phyloP scores from a whole-genome alignment of 2,113 vertebrate genomes.

The Leptodactylus fuscus region DNA sequence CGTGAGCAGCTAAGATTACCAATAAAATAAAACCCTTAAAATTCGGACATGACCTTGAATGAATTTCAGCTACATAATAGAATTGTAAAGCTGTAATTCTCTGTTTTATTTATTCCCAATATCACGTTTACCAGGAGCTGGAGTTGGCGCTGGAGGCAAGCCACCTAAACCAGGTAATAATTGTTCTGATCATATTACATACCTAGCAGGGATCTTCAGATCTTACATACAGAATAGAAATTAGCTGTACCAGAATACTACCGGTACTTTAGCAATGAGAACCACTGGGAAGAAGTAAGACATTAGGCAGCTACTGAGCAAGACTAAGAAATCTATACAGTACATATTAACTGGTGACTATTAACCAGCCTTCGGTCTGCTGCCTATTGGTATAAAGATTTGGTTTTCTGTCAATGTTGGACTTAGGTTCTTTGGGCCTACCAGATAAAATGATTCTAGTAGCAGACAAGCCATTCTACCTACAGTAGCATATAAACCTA shows the following conservation, averaged over 20 bases:
- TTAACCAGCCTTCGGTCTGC: no score
- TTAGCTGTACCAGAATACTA: not conserved
- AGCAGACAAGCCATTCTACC: no score
- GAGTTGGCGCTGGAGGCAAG: slow-evolving; percentile 67
- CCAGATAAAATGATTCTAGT: no score
- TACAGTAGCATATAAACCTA: no score
- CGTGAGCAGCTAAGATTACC: no score
- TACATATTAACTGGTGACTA: no score
- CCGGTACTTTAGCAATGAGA: not conserved
- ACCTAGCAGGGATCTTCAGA: no score
- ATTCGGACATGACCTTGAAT: no score
- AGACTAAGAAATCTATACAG: not conserved
- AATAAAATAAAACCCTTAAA: no score
- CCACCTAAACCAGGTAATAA: slow-evolving; percentile 70
- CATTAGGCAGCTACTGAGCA: not conserved
- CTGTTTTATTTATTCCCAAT: not conserved
- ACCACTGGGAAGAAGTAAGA: not conserved
- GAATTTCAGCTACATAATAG: not conserved
- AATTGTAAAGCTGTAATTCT: not conserved
- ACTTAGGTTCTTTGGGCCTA: no score
- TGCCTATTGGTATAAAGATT: no score
- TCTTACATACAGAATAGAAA: not conserved
- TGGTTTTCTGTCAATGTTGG: no score
- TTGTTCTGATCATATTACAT: not conserved
- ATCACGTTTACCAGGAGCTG: slow-evolving; percentile 60